Base-by-base conservation (phyloP, 2,113 vertebrate genomes). In the Catharus fuscescens region DNA sequence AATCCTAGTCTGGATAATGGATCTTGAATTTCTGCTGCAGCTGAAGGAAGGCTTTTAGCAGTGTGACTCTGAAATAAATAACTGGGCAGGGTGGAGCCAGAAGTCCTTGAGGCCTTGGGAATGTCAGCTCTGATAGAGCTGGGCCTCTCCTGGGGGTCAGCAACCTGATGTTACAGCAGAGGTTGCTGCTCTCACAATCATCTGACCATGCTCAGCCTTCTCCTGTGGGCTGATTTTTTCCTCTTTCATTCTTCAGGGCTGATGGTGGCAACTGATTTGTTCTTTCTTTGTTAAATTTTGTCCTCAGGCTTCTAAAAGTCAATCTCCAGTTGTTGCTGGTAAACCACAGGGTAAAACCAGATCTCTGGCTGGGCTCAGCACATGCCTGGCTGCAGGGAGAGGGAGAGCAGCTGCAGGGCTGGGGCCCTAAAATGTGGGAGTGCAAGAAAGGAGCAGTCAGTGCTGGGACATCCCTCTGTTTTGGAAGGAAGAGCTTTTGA, bases 11-110 rank as follows among this genome's bases (percentile, higher is more conserved):
- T 92, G 54, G 86, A 67, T 86, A 83, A 92, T 66, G 60, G 16
- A 21, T 80, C 38, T 44, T 45, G 61, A 66, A 42, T 93, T 83
- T 52, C 42, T 60, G 62, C 70, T 74, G 53, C 50, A 56, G 65
- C 45, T 86, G 45, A 34, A 32, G 92, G 73, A 84, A 23, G 34
- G 62, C 65, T 92, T 76, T 92, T 36, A 88, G 81, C 69, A 48
- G 18, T 4, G 61, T 62, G 70, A 25, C 32, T 89, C 64, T 65
- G 18, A 38, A 48, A 71, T 74, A 54, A 66, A 54, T 74, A 19
- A 88, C 16, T 54, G 77, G 56, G 6, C 16, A 19, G 50, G 60
- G 65, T 66, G 59, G 80, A 96, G 57, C 45, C 80, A 65, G 34
- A 29, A 86, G 80, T 54, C 61, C 84, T 74, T 84, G 65, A 50